Percentiles rank a stretch among this genome's conserved stretches.
Evolutionary conservation across 2,113 vertebrate genomes (phyloP).

Genomic region (Dasyurus viverrinus): DNA sequence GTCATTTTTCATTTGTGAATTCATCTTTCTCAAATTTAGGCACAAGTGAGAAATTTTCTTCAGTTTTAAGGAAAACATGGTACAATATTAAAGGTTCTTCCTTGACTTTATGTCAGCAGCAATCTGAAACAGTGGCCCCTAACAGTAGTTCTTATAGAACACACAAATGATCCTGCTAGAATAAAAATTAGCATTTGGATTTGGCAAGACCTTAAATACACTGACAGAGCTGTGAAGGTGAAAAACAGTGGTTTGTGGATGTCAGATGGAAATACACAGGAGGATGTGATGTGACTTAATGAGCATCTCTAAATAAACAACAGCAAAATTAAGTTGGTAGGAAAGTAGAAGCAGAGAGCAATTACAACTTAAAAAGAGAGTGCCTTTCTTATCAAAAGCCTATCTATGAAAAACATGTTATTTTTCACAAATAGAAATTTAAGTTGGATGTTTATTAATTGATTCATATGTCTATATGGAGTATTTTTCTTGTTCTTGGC

Average conservation of each 20-base stretch:
- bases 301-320: neutral
- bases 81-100: neutral
- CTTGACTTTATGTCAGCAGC: neutral
- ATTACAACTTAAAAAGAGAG: conserved; percentile 20
- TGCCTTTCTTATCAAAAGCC: neutral
- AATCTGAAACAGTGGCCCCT: neutral
- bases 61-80: neutral
- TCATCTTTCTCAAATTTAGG: neutral
- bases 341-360: neutral
- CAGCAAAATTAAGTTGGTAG: neutral
- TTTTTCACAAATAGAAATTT: neutral
- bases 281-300: neutral
- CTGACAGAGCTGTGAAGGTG: neutral
- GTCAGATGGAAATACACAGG: neutral
- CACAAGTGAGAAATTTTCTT: neutral
- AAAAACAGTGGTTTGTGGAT: neutral
- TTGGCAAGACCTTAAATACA: neutral
- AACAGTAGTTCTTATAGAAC: neutral
- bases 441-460: neutral
- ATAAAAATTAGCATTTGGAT: neutral
- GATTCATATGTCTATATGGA: neutral
- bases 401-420: neutral
- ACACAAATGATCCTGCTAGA: neutral
- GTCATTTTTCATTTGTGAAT: neutral
- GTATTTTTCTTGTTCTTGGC: neutral